Evolutionary conservation across 2,888 invertebrate genomes (phyloP).

Genomic region (Lasioglossum figueresi): DNA sequence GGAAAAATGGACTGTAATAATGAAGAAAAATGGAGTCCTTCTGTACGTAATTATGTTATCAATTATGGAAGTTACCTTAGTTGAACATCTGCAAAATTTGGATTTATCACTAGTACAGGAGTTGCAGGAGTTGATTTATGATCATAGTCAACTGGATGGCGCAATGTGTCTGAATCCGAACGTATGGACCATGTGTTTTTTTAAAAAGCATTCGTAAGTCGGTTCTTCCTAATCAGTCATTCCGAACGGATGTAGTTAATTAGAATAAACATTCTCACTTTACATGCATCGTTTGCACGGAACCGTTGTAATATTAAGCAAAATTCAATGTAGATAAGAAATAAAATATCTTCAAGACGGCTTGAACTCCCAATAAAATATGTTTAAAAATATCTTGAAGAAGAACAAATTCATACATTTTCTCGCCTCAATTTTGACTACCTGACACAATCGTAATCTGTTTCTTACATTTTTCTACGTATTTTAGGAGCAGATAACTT

Average conservation of each 20-base stretch:
- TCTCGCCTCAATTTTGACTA: neutral
- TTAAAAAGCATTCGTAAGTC: neutral
- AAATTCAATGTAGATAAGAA: neutral
- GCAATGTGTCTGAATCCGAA: neutral
- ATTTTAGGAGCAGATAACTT: neutral
- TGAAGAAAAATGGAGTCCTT: neutral
- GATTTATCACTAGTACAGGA: constrained; percentile 2
- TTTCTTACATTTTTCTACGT: neutral
- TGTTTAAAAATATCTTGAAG: neutral
- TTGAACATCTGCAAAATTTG: constrained; percentile 3
- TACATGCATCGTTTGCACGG: neutral
- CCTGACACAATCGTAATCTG: neutral
- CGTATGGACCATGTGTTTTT: neutral
- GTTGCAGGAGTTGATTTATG: constrained; percentile 1
- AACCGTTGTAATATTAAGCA: neutral
- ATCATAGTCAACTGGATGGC: neutral
- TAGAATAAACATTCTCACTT: neutral
- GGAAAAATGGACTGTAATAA: neutral
- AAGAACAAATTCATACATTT: neutral
- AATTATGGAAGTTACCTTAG: constrained; percentile 10
- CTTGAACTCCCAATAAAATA: neutral
- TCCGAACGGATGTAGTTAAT: neutral
- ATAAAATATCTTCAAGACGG: neutral
- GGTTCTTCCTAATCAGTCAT: neutral
- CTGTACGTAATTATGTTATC: constrained; percentile 2